Conservation (phyloP, 2,888 invertebrate genomes). For the Phasia obesa region DNA sequence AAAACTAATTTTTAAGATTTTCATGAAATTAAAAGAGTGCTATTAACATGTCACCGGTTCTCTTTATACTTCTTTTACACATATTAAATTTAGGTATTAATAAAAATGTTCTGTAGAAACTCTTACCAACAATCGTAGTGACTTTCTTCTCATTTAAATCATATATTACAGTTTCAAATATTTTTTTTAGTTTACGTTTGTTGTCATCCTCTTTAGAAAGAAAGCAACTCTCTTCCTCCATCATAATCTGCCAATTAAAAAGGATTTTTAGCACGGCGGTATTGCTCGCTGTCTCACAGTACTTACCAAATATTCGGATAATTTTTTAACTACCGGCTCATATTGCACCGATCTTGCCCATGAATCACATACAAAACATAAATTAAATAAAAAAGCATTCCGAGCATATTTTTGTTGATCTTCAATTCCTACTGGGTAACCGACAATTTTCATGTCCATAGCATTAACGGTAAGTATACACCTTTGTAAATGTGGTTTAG, state of each 20-base stretch:
- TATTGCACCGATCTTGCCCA: slow-evolving; percentile 95
- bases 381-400: slow-evolving; percentile 97
- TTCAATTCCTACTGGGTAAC: slow-evolving; percentile 95
- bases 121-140: slow-evolving; percentile 88
- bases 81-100: no score
- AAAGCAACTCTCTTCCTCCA: slow-evolving; percentile 94
- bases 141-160: slow-evolving; percentile 91
- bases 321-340: slow-evolving; percentile 96
- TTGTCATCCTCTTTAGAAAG: slow-evolving; percentile 87
- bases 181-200: slow-evolving; percentile 88
- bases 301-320: slow-evolving; percentile 93
- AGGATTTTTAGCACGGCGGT: background rate
- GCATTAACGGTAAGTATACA: slow-evolving; percentile 94
- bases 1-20: no score
- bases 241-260: slow-evolving; percentile 85
- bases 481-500: slow-evolving; percentile 94
- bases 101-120: background rate
- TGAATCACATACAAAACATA: slow-evolving; percentile 96
- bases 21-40: no score
- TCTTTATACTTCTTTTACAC: no score
- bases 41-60: no score
- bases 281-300: background rate
- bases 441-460: slow-evolving; percentile 92
- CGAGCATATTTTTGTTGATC: slow-evolving; percentile 94
- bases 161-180: slow-evolving; percentile 90